Percentiles rank a stretch among this genome's conserved stretches.
phyloP scores from a whole-genome alignment of 2,888 invertebrate species.

The Tiliacea citrago region DNA sequence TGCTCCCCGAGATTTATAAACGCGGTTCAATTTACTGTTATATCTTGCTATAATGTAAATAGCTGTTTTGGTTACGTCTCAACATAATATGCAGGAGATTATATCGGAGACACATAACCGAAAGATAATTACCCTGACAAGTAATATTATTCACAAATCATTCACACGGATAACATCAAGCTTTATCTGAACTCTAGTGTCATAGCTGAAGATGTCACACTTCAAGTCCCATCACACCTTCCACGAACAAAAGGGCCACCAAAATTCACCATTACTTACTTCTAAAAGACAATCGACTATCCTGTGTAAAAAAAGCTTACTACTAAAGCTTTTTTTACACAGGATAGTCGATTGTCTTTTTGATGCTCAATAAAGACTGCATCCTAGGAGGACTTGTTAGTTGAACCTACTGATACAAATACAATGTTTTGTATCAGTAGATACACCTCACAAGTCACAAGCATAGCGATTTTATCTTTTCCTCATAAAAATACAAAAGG shows the following conservation, averaged over 20 bases:
- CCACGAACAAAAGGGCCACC: background rate
- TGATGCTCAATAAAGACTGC: background rate
- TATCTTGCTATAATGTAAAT: constrained; percentile 63
- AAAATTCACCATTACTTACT: background rate
- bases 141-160: background rate
- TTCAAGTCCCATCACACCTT: background rate
- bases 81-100: constrained; percentile 26
- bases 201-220: background rate
- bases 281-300: too few relatives aligned
- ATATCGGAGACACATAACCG: constrained; percentile 11
- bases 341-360: background rate
- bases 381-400: too few relatives aligned
- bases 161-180: background rate
- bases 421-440: background rate
- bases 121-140: background rate
- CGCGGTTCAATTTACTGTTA: constrained; percentile 74
- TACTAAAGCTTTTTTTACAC: too few relatives aligned
- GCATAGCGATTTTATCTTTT: constrained; percentile 32
- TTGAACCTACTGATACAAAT: too few relatives aligned
- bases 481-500: background rate
- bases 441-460: constrained; percentile 42
- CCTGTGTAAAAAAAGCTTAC: too few relatives aligned
- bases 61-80: constrained; percentile 51
- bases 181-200: background rate
- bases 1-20: constrained; percentile 77